A percentile compares a stretch with the other conserved stretches of the same genome.
phyloP scores from a whole-genome alignment of 2,797 vertebrate genomes.

The Sebastes diaconus region DNA sequence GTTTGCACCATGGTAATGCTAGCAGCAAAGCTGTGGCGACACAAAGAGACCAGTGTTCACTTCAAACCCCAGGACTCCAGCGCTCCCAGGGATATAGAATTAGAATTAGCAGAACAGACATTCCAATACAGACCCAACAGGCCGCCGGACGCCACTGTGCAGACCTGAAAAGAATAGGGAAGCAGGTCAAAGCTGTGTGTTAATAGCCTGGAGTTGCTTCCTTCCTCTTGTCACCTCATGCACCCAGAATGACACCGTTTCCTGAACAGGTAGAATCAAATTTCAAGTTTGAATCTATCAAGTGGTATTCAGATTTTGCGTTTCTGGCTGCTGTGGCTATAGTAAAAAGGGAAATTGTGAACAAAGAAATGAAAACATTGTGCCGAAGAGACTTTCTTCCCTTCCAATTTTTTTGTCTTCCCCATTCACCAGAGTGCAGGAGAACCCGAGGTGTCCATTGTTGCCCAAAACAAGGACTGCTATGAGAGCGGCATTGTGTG shows the following conservation, averaged over 20 bases:
- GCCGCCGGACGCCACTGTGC: constrained; percentile 44
- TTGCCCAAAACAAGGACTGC: constrained; percentile 97
- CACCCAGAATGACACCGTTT: constrained; percentile 7
- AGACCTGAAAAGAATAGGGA: constrained; percentile 41
- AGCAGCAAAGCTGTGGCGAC: constrained; percentile 66
- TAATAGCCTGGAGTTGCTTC: constrained; percentile 37
- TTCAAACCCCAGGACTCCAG: constrained; percentile 73
- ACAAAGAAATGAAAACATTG: not conserved
- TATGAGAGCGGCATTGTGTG: constrained; percentile 99
- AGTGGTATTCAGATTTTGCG: not conserved
- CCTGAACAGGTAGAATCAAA: not conserved
- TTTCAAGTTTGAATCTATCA: constrained; percentile 4
- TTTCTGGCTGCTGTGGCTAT: not conserved
- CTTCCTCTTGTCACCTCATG: constrained; percentile 39
- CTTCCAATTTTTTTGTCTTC: constrained; percentile 29
- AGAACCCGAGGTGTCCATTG: constrained; percentile 91
- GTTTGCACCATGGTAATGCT: constrained; percentile 63
- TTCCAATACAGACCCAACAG: constrained; percentile 56
- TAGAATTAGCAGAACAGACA: constrained; percentile 77
- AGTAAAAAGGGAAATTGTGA: not conserved
- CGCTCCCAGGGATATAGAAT: constrained; percentile 85
- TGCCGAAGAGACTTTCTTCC: not conserved
- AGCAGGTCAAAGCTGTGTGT: constrained; percentile 39
- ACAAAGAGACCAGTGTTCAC: constrained; percentile 80
- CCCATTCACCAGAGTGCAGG: constrained; percentile 86